A percentile compares a stretch with the other conserved stretches of the same genome.
Conservation (phyloP, 2,888 invertebrate genomes). For the Hetaerina titia region DNA sequence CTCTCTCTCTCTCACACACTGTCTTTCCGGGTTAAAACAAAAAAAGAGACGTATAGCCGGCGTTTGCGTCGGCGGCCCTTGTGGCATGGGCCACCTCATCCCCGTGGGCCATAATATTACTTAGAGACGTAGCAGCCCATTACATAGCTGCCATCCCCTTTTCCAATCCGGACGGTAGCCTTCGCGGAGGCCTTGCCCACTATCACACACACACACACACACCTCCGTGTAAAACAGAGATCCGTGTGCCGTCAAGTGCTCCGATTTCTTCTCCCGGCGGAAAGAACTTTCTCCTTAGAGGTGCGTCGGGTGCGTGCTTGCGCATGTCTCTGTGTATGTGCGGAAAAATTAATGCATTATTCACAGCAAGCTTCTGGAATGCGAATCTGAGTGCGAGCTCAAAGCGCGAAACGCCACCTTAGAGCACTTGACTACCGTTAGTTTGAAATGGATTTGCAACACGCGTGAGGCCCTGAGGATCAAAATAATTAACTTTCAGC, state of each 20-base stretch:
- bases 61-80: not conserved
- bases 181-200: not conserved
- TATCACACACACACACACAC: not conserved
- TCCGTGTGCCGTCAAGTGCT: not conserved
- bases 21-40: not conserved
- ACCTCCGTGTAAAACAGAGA: not conserved
- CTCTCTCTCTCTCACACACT: not conserved
- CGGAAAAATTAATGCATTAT: slow-evolving; percentile 20
- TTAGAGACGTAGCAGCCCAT: not conserved
- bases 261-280: not conserved
- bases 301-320: not conserved
- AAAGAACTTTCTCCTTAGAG: not conserved
- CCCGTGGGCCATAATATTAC: too few relatives aligned
- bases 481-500: slow-evolving; percentile 4
- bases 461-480: not conserved
- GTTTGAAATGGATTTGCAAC: not conserved
- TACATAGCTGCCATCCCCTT: not conserved
- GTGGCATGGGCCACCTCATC: too few relatives aligned
- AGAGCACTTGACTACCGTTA: not conserved
- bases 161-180: not conserved
- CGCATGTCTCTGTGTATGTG: not conserved
- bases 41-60: not conserved
- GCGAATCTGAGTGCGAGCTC: not conserved
- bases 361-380: not conserved
- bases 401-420: not conserved